phyloP scores from a whole-genome alignment of 2,888 invertebrate genomes.

The Parelbella ahira region DNA sequence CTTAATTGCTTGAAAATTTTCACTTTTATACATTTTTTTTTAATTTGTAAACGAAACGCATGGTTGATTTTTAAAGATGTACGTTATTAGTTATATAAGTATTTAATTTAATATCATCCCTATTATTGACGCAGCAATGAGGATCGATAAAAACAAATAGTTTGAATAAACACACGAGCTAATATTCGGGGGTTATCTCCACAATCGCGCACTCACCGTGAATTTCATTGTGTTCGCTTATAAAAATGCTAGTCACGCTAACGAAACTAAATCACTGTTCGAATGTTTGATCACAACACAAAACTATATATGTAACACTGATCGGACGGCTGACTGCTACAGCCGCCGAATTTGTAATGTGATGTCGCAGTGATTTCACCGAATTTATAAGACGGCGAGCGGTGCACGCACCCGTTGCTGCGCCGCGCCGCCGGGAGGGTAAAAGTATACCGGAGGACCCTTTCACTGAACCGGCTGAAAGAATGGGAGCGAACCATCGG shows the following conservation, averaged over 20 bases:
- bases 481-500: conserved; percentile 71
- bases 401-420: conserved; percentile 50
- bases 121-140: no score
- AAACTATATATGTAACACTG: conserved; percentile 45
- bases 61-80: neutral
- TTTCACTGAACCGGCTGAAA: conserved; percentile 75
- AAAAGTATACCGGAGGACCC: conserved; percentile 75
- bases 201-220: conserved; percentile 72
- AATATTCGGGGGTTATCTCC: conserved; percentile 25
- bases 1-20: conserved; percentile 4
- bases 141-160: no score
- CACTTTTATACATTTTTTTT: neutral
- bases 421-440: conserved; percentile 60
- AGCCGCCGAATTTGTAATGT: conserved; percentile 80
- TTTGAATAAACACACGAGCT: conserved; percentile 14
- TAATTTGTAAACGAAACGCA: neutral
- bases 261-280: conserved; percentile 69
- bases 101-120: no score
- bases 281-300: conserved; percentile 51
- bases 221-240: conserved; percentile 74
- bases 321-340: conserved; percentile 64
- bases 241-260: conserved; percentile 56
- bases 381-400: conserved; percentile 76
- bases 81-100: no score
- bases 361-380: conserved; percentile 70